phyloP scores from a whole-genome alignment of 2,797 vertebrate genomes.

The Scleropages formosus region DNA sequence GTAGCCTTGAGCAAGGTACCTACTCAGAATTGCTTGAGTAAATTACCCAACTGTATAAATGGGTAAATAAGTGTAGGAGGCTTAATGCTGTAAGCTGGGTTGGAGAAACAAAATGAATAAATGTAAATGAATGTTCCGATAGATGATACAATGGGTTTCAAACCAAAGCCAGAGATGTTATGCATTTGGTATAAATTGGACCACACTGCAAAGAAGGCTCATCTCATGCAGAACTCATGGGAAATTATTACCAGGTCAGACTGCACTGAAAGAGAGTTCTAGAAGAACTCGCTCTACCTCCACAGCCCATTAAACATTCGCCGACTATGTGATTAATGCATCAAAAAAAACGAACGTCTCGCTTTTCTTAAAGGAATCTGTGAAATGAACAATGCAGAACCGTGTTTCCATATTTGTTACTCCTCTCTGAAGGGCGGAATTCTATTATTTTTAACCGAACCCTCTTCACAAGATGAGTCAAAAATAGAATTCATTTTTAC shows the following conservation, averaged over 20 bases:
- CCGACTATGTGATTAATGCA: slow-evolving; percentile 16
- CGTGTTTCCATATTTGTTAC: slow-evolving; percentile 7
- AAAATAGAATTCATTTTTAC: too few species aligned
- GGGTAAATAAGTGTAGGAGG: too few species aligned
- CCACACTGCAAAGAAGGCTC: slow-evolving; percentile 33
- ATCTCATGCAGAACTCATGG: slow-evolving; percentile 18
- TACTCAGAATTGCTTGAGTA: too few species aligned
- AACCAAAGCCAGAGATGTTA: slow-evolving; percentile 36
- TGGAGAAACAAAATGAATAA: slow-evolving; percentile 23
- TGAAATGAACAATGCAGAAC: background rate
- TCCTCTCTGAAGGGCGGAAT: background rate
- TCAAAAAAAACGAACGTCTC: slow-evolving; percentile 17
- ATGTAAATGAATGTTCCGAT: slow-evolving; percentile 30
- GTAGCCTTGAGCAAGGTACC: too few species aligned
- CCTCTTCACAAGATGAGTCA: too few species aligned
- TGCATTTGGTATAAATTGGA: slow-evolving; percentile 35
- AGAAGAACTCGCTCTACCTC: slow-evolving; percentile 28
- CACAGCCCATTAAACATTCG: slow-evolving; percentile 6
- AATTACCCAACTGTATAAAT: too few species aligned
- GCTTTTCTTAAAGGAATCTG: slow-evolving; percentile 33
- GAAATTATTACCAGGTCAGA: slow-evolving; percentile 34
- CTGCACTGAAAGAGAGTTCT: slow-evolving; percentile 27
- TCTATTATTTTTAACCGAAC: too few species aligned
- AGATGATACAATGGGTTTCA: slow-evolving; percentile 25
- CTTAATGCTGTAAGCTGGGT: too few species aligned